phyloP scores from a whole-genome alignment of 2,113 vertebrate species.

The Callorhinus ursinus region DNA sequence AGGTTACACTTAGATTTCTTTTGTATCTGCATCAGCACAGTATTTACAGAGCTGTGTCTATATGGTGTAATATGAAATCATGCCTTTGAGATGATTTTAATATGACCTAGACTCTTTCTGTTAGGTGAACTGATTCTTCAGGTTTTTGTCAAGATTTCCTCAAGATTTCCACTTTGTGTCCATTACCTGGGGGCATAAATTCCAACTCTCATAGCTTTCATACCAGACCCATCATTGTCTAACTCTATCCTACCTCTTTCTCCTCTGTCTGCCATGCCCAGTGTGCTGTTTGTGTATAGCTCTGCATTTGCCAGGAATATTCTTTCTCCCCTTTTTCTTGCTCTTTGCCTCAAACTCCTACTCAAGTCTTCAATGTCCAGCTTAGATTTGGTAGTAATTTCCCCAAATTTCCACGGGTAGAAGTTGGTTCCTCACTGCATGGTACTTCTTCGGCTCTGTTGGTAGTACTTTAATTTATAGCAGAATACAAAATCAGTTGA shows the following conservation, averaged over 20 bases:
- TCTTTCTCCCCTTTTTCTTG: neutral
- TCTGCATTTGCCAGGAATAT: neutral
- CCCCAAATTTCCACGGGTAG: neutral
- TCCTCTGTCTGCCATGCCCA: neutral
- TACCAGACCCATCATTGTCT: neutral
- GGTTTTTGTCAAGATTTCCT: neutral
- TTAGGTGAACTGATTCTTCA: neutral
- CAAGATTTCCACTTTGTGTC: neutral
- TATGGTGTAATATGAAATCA: neutral
- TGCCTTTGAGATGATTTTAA: constrained; percentile 5
- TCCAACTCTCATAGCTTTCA: neutral
- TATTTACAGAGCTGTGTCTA: neutral
- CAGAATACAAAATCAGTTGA: constrained; percentile 39
- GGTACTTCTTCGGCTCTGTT: constrained; percentile 9
- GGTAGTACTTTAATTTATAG: constrained; percentile 45
- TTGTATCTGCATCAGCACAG: neutral
- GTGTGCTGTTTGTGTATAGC: neutral
- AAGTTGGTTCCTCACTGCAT: neutral
- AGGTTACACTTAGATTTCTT: neutral
- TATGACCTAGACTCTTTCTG: neutral
- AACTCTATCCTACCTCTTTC: neutral
- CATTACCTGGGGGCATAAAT: neutral
- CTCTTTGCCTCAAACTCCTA: neutral
- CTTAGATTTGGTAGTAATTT: constrained; percentile 52
- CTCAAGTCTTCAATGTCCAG: neutral